Base-by-base conservation (phyloP, 2,113 vertebrate genomes). In the Ardeotis arabs region DNA sequence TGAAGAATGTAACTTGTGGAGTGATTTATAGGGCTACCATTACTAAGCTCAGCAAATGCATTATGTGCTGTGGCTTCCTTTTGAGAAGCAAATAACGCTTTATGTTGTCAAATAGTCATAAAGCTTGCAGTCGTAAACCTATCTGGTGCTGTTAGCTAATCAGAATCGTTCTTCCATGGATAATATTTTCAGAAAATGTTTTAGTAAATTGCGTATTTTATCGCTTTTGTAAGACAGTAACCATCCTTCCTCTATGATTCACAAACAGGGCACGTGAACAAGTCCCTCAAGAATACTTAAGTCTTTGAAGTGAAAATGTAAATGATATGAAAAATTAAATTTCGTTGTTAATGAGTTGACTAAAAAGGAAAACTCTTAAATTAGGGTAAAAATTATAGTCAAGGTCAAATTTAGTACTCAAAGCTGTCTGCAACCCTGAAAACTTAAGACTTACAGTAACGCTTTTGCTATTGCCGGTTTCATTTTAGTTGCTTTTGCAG, bases 151-250 rank as follows among this genome's bases (percentile, higher is more conserved):
- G 80, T 95, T 93, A 88, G 77, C 77, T 95, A 95, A 97, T 97
- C 91, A 88, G 85, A 88, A 50, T 78, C 58, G 55, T 87, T 97
- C 82, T 96, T 96, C 95, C 86, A 58, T 93, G 83, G 77, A 47
- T 73, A 94, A 91, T 92, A 86, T 94, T 97, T 89, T 89, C 64
- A 28, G 67, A 50, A 41, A 87, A 86, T 35, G 23, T 90, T 94
- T 92, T 72, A 66, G 87, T 49, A 92, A 96, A 93, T 89, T 80
- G 72, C 25, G 19, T 44, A 21, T 94, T 97, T 92, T 96, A 96
- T 89, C 90, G 90, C 60, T 89, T 94, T 91, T 85, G 69, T 95
- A 93, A 89, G 37, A 55, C 39, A 33, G 22, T 41, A 87, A 58
- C 83, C 59, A 73, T 62, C 67, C 62, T 47, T 69, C 12, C 39